These are phyloP conservation scores for Theristicus caerulescens DNA, from an alignment of 2,113 vertebrate genomes.

Conservation along the genomic window DNA sequence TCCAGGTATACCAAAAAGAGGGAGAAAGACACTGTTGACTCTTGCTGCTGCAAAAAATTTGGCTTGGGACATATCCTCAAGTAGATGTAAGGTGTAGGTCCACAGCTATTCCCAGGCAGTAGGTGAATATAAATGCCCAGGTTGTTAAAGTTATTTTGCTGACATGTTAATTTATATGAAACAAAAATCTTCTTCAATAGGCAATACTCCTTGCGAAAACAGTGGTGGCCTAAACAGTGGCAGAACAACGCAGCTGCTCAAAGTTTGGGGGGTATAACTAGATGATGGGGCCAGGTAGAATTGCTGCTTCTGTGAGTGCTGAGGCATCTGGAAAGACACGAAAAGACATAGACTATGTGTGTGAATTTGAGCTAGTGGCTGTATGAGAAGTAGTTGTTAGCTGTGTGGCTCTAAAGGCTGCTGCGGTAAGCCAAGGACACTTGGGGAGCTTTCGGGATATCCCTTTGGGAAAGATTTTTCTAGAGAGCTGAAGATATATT, in stretches of 20 bases:
- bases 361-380: background rate
- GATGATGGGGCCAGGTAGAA: background rate
- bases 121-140: background rate
- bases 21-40: background rate
- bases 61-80: background rate
- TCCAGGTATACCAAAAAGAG: background rate
- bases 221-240: background rate
- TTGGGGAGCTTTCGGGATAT: background rate
- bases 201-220: background rate
- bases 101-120: background rate
- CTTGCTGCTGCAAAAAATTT: background rate
- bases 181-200: background rate
- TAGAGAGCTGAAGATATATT: background rate
- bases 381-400: background rate
- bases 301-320: background rate
- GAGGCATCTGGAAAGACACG: background rate
- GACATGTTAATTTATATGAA: background rate
- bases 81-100: background rate
- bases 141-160: background rate
- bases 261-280: background rate
- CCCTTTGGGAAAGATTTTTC: background rate
- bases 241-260: background rate
- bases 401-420: background rate
- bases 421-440: background rate
- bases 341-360: background rate